These are phyloP conservation scores for Spialia ferax DNA, from an alignment of 2,888 invertebrate genomes.

Conservation along the genomic window DNA sequence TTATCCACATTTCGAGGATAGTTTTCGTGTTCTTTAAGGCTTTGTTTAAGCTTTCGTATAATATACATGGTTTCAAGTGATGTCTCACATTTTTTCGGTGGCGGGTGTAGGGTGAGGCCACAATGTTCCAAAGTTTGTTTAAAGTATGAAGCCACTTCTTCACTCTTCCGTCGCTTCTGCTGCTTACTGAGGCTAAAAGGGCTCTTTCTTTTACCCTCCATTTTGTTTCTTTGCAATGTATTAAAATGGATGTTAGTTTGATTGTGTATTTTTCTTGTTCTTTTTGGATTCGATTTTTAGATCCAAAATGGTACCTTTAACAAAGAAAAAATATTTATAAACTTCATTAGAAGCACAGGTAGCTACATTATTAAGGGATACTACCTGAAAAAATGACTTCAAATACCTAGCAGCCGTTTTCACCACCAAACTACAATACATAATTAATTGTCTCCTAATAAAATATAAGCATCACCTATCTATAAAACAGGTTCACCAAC, in stretches of 20 bases:
- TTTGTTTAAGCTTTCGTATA: slow-evolving; percentile 77
- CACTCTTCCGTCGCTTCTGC: slow-evolving; percentile 19
- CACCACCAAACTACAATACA: no score
- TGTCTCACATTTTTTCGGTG: slow-evolving; percentile 66
- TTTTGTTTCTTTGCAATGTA: neutral
- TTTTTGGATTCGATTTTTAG: neutral
- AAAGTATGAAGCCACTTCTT: slow-evolving; percentile 52
- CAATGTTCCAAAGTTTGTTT: slow-evolving; percentile 63
- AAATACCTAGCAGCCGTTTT: no score
- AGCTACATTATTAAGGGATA: no score
- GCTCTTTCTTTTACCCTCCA: neutral
- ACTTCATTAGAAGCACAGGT: no score
- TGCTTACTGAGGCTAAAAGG: neutral
- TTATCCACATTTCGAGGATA: slow-evolving; percentile 74
- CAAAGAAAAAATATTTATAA: slow-evolving; percentile 1
- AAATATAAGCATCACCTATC: no score
- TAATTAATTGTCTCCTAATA: no score
- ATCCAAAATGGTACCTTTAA: neutral
- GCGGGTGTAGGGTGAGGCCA: slow-evolving; percentile 64
- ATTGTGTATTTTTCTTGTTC: neutral
- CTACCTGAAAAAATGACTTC: no score
- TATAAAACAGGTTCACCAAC: no score
- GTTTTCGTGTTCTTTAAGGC: slow-evolving; percentile 71
- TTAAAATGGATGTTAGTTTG: neutral
- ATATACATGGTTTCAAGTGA: slow-evolving; percentile 78